Evolutionary conservation across 2,797 vertebrate species (phyloP).

Genomic region (Cheirogaleus major): DNA sequence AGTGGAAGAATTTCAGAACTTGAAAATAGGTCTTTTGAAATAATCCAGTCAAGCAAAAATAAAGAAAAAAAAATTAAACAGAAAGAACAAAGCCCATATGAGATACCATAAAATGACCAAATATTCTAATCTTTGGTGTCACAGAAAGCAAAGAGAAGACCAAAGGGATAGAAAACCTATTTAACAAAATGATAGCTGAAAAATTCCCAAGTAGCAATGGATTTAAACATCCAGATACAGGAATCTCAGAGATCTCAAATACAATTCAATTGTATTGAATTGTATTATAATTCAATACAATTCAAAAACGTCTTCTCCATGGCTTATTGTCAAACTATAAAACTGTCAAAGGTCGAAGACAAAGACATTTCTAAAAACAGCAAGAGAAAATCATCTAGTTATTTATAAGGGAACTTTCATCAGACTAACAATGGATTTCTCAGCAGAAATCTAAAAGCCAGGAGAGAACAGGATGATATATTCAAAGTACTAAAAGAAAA

Average conservation of each 20-base stretch:
- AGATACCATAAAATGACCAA: background rate
- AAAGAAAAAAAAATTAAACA: background rate
- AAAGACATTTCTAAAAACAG: background rate
- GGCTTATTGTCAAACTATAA: background rate
- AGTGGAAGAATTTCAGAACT: background rate
- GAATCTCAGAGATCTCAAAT: background rate
- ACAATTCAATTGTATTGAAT: background rate
- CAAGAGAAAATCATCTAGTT: background rate
- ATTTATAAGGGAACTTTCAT: background rate
- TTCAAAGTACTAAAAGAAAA: background rate
- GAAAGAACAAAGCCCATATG: background rate
- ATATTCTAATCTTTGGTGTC: background rate
- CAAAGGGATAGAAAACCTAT: background rate
- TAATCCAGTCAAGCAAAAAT: background rate
- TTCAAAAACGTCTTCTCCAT: background rate
- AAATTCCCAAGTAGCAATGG: background rate
- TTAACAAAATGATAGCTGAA: background rate
- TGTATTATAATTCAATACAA: background rate
- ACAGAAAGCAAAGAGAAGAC: background rate
- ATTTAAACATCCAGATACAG: background rate
- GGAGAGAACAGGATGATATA: background rate
- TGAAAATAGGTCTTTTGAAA: background rate
- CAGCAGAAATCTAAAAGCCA: background rate
- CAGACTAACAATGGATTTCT: background rate
- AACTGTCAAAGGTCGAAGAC: background rate